Percentiles rank a stretch among this genome's conserved stretches.
Conservation (phyloP, 2,113 vertebrate genomes). For the Hepsetus odoe region DNA sequence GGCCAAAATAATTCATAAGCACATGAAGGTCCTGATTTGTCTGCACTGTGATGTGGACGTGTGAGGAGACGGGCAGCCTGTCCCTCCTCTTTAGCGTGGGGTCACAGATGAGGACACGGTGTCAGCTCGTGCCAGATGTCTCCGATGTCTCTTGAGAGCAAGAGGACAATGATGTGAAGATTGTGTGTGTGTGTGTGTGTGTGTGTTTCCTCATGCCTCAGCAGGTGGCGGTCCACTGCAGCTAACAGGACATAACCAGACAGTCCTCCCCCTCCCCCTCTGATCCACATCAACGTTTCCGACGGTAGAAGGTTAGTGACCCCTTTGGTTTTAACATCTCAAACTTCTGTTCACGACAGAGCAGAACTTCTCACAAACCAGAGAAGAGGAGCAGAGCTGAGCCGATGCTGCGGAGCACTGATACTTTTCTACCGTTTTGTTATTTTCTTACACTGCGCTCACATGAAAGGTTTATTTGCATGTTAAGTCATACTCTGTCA, state of each 20-base stretch:
- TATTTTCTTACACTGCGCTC: too few species aligned
- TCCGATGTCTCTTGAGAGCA: slow-evolving; percentile 14
- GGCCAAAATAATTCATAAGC: slow-evolving; percentile 37
- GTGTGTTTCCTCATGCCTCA: background rate
- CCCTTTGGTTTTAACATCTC: too few species aligned
- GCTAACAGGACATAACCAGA: background rate
- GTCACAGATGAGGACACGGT: slow-evolving; percentile 66
- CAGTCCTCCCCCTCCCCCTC: background rate
- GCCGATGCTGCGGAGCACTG: too few species aligned
- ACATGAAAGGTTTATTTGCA: too few species aligned
- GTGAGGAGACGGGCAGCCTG: background rate
- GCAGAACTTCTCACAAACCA: too few species aligned
- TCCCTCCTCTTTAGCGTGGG: slow-evolving; percentile 54
- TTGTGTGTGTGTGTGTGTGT: background rate
- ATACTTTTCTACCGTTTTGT: too few species aligned
- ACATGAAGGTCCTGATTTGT: slow-evolving; percentile 3
- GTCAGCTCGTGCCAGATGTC: slow-evolving; percentile 45
- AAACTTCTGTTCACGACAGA: too few species aligned
- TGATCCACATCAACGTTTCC: too few species aligned
- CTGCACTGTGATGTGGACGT: slow-evolving; percentile 16
- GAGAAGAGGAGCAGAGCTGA: background rate
- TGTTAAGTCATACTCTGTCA: too few species aligned
- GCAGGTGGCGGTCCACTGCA: background rate
- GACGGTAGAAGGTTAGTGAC: too few species aligned
- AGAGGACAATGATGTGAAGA: background rate